Evolutionary conservation across 2,113 vertebrate species (phyloP).

Genomic region (Anguilla rostrata): DNA sequence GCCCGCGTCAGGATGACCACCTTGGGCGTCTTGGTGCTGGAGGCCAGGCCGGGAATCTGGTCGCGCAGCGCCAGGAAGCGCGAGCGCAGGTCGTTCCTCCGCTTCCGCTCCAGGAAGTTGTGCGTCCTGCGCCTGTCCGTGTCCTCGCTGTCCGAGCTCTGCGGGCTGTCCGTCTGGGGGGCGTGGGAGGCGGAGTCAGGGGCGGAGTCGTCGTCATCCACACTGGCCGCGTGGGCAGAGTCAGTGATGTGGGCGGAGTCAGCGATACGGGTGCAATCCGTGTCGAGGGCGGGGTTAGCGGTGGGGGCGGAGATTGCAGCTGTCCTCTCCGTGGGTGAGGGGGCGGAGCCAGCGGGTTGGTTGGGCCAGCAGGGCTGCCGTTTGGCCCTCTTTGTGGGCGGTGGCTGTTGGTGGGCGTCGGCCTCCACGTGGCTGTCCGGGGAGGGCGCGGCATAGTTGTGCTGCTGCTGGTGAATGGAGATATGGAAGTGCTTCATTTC

Average conservation of each 20-base stretch:
- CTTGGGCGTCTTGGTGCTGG: constrained; percentile 86
- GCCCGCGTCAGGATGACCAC: constrained; percentile 92
- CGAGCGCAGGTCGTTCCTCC: constrained; percentile 88
- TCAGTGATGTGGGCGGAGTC: too few species aligned
- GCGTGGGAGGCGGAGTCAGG: constrained; percentile 11
- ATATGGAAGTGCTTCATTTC: constrained; percentile 91
- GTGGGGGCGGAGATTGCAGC: constrained; percentile 17
- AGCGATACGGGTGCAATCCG: too few species aligned
- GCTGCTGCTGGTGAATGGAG: constrained; percentile 91
- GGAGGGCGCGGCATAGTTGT: constrained; percentile 92
- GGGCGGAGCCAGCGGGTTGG: not conserved
- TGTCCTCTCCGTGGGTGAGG: not conserved
- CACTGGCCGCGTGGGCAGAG: too few species aligned
- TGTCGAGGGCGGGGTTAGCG: constrained; percentile 31
- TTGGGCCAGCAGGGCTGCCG: constrained; percentile 23
- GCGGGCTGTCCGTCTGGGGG: constrained; percentile 54
- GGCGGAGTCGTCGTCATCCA: too few species aligned
- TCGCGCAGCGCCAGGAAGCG: constrained; percentile 86
- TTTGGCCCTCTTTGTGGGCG: constrained; percentile 50
- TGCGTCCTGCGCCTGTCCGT: constrained; percentile 88
- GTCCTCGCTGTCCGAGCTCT: constrained; percentile 84
- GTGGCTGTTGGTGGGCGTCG: constrained; percentile 47
- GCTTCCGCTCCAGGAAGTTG: constrained; percentile 90
- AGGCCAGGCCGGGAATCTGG: constrained; percentile 81
- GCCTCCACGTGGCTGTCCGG: constrained; percentile 69